Conservation (phyloP, 2,888 invertebrate species). For the Meliscaeva auricollis region DNA sequence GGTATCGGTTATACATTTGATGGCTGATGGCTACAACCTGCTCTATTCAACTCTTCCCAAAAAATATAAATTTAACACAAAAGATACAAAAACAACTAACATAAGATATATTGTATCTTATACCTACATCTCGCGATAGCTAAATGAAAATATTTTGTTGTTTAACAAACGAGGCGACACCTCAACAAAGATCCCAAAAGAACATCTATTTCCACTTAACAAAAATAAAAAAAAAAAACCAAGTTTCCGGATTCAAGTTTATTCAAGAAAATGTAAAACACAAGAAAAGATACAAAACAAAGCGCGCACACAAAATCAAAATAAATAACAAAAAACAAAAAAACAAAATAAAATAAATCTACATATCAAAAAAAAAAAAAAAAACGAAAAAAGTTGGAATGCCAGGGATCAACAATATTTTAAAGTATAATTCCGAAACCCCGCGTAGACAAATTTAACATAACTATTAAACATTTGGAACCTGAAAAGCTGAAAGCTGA, state of each 20-base stretch:
- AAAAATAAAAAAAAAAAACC: constrained; percentile 47
- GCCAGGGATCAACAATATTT: constrained; percentile 76
- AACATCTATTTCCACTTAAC: constrained; percentile 76
- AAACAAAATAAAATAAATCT: constrained; percentile 25
- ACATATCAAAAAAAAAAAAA: constrained; percentile 2
- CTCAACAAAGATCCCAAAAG: constrained; percentile 71
- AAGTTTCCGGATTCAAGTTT: constrained; percentile 76
- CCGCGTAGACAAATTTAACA: constrained; percentile 76
- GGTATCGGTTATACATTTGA: constrained; percentile 48
- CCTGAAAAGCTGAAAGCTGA: constrained; percentile 59
- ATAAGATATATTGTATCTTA: constrained; percentile 17
- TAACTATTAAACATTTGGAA: constrained; percentile 76
- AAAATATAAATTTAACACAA: constrained; percentile 6
- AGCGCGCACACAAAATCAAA: constrained; percentile 48
- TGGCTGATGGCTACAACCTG: constrained; percentile 59
- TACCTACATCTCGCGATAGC: constrained; percentile 63
- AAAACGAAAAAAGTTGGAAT: constrained; percentile 58
- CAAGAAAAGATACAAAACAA: constrained; percentile 65
- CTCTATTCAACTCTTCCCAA: constrained; percentile 66
- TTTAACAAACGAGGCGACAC: constrained; percentile 76
- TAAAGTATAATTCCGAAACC: constrained; percentile 76
- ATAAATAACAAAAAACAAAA: constrained; percentile 20
- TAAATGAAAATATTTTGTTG: constrained; percentile 76
- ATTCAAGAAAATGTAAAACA: constrained; percentile 75
- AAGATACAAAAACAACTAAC: neutral